phyloP scores from a whole-genome alignment of 2,888 invertebrate species.

The Athalia circularis region DNA sequence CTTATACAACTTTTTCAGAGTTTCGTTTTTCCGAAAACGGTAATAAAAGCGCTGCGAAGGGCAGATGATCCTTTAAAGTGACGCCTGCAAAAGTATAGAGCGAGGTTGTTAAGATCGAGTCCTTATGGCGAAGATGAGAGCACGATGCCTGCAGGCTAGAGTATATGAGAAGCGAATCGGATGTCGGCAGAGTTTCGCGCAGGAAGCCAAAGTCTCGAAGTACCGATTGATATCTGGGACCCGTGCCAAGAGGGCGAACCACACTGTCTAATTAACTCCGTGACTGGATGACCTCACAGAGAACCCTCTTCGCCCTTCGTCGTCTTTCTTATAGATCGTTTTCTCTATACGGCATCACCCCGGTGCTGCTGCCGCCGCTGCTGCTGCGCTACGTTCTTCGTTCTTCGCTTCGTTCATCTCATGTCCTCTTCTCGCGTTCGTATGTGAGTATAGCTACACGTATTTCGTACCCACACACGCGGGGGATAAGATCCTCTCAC shows the following conservation, averaged over 20 bases:
- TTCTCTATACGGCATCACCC: slow-evolving; percentile 49
- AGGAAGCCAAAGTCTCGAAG: slow-evolving; percentile 33
- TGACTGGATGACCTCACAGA: slow-evolving; percentile 70
- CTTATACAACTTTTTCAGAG: no score
- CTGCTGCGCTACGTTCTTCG: slow-evolving; percentile 13
- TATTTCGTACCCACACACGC: slow-evolving; percentile 52
- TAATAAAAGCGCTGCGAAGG: no score
- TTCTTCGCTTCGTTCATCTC: slow-evolving; percentile 36
- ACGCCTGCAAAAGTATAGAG: no score
- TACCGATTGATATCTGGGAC: slow-evolving; percentile 70
- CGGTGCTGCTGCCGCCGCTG: slow-evolving; percentile 38
- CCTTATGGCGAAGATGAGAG: slow-evolving; percentile 7
- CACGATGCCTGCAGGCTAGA: background rate
- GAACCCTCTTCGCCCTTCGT: slow-evolving; percentile 60
- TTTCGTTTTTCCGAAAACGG: no score
- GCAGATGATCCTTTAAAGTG: no score
- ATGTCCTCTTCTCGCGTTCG: background rate
- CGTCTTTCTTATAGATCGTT: slow-evolving; percentile 42
- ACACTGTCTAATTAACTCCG: slow-evolving; percentile 73
- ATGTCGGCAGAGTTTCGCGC: background rate
- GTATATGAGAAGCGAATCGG: background rate
- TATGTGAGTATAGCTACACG: slow-evolving; percentile 54
- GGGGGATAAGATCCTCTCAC: slow-evolving; percentile 20
- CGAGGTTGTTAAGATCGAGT: no score
- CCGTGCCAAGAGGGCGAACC: slow-evolving; percentile 68